Evolutionary conservation across 2,888 invertebrate species (phyloP).

Genomic region (Cheilosia vulpina): DNA sequence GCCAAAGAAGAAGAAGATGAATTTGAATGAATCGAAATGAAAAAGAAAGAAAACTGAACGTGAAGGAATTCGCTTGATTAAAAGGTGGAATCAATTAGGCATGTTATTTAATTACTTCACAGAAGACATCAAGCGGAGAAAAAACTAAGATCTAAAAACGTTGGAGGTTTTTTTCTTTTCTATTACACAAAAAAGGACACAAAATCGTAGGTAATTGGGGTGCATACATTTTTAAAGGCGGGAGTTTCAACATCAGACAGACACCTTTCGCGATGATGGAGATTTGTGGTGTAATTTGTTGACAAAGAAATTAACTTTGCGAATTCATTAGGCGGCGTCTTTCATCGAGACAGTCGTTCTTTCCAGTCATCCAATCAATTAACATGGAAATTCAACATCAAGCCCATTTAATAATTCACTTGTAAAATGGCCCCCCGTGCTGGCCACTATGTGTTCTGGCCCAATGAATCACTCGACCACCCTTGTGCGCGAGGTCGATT

Average conservation of each 20-base stretch:
- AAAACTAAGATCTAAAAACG: neutral
- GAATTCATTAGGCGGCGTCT: too few species aligned
- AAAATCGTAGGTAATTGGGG: conserved; percentile 8
- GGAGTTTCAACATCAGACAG: neutral
- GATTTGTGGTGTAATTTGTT: too few species aligned
- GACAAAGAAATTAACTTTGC: too few species aligned
- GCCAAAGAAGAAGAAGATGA: conserved; percentile 27
- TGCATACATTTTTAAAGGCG: neutral
- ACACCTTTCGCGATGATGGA: too few species aligned
- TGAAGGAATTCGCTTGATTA: conserved; percentile 68
- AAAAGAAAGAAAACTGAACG: conserved; percentile 41
- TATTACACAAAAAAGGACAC: neutral
- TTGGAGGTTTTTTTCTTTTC: conserved; percentile 7
- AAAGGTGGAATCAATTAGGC: conserved; percentile 74
- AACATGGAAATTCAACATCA: too few species aligned
- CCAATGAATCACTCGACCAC: conserved; percentile 33
- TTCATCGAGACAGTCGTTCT: too few species aligned
- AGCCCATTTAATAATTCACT: conserved; percentile 30
- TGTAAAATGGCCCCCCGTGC: conserved; percentile 31
- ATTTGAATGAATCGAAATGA: conserved; percentile 59
- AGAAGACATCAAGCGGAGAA: conserved; percentile 13
- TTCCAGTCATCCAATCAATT: too few species aligned
- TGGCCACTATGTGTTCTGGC: conserved; percentile 30
- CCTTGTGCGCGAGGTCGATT: conserved; percentile 51
- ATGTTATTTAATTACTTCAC: conserved; percentile 68